These are phyloP conservation scores for Tangara arthus DNA, from an alignment of 2,797 vertebrate genomes.

Conservation along the genomic window DNA sequence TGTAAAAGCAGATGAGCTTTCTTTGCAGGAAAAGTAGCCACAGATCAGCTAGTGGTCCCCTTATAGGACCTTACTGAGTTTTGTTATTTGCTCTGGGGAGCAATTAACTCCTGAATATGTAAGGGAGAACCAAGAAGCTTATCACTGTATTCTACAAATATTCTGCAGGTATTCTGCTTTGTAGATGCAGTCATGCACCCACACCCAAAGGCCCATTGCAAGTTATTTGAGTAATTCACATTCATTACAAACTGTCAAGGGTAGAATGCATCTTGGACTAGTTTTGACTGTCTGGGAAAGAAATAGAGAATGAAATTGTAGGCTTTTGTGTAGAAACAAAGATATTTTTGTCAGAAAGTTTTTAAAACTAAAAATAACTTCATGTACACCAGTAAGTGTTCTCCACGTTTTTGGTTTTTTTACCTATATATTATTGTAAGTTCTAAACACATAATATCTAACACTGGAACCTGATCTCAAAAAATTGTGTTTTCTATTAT, in stretches of 20 bases:
- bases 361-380: neutral
- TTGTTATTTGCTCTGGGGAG: neutral
- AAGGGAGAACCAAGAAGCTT: neutral
- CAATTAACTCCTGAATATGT: neutral
- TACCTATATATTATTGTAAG: neutral
- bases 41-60: neutral
- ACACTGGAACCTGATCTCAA: neutral
- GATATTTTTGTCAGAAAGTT: neutral
- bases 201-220: neutral
- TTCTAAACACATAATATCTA: neutral
- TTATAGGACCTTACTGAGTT: neutral
- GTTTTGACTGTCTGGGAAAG: neutral
- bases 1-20: neutral
- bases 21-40: neutral
- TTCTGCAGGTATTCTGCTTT: slow-evolving; percentile 13
- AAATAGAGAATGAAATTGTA: neutral
- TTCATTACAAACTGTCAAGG: slow-evolving; percentile 17
- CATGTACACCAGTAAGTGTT: neutral
- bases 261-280: neutral
- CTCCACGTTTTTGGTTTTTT: neutral
- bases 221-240: slow-evolving; percentile 16
- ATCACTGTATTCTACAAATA: neutral
- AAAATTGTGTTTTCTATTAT: neutral
- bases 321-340: neutral
- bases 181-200: neutral